phyloP scores from a whole-genome alignment of 2,113 vertebrate genomes.

The Leptosomus discolor region DNA sequence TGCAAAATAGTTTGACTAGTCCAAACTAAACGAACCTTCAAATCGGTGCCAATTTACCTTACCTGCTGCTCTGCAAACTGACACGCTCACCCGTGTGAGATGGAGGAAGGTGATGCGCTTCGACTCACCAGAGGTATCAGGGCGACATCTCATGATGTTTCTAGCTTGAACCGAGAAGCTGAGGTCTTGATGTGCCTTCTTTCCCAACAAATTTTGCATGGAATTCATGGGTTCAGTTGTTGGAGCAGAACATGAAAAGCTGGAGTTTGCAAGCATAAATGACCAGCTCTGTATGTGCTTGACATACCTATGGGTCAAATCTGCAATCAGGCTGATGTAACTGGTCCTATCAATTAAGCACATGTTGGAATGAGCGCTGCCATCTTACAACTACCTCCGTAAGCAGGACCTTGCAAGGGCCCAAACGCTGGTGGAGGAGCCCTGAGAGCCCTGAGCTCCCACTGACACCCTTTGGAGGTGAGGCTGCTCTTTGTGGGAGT shows the following conservation, averaged over 20 bases:
- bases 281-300: background rate
- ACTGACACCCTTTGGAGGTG: background rate
- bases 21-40: background rate
- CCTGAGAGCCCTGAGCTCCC: background rate
- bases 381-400: background rate
- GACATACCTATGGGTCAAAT: background rate
- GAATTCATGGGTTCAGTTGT: background rate
- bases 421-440: background rate
- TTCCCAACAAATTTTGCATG: background rate
- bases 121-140: accelerated
- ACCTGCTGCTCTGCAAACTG: background rate
- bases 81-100: accelerated
- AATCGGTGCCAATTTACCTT: background rate
- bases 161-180: background rate
- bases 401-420: background rate
- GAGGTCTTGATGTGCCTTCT: background rate
- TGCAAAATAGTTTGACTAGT: background rate
- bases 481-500: background rate
- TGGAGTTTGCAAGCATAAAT: background rate
- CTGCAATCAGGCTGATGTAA: background rate
- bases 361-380: background rate
- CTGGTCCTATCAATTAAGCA: background rate
- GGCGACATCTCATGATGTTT: accelerated
- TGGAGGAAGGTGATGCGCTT: background rate
- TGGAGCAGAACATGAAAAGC: background rate